Base-by-base conservation (phyloP, 2,113 vertebrate species). In the Sylvilagus bachmani region DNA sequence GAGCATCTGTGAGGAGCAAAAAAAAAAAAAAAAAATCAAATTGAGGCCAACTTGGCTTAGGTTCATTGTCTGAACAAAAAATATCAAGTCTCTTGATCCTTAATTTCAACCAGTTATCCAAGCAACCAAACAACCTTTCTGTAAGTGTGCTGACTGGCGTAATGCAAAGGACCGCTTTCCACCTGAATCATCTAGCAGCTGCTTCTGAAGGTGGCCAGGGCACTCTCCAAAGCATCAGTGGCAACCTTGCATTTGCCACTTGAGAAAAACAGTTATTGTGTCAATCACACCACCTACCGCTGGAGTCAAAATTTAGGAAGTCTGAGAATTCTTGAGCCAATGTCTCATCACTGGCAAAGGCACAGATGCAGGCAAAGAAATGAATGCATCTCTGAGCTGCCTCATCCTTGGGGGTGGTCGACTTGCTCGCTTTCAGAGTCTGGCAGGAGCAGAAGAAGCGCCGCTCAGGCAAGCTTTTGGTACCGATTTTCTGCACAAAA, bases 341-440 rank as follows among this genome's bases (percentile, higher is more conserved):
- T 77, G 99, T 98, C 36, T 99, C 99, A 0, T 99, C 99, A 9
- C 99, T 99, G 86, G 99, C 98, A 10, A 99, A 99, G 91, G 99
- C 99, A 58, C 99, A 99, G 89, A 99, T 97, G 44, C 99, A 99
- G 95, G 99, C 99, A 44, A 99, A 99, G 98, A 99, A 99, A 96
- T 99, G 99, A n/a, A 99, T 98, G 97, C 99, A 99, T 75, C 94
- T 98, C 2, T 71, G 86, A 2, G 82, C 86, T 2, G 81, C 94
- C 85, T 97, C 97, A 0, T 96, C 96, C 94, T 97, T 97, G 13
- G 94, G 89, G 0, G 93, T 12, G 6, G 62, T 14, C 0, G 96
- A 95, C 95, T 98, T 98, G 90, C 95, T 44, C 0, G 98, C 53
- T 74, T 97, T 98, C 51, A 66, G 89, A 13, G 97, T 80, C 94